A percentile compares a stretch with the other conserved stretches of the same genome.
Evolutionary conservation across 2,888 invertebrate genomes (phyloP).

Genomic region (Emmelina monodactyla): DNA sequence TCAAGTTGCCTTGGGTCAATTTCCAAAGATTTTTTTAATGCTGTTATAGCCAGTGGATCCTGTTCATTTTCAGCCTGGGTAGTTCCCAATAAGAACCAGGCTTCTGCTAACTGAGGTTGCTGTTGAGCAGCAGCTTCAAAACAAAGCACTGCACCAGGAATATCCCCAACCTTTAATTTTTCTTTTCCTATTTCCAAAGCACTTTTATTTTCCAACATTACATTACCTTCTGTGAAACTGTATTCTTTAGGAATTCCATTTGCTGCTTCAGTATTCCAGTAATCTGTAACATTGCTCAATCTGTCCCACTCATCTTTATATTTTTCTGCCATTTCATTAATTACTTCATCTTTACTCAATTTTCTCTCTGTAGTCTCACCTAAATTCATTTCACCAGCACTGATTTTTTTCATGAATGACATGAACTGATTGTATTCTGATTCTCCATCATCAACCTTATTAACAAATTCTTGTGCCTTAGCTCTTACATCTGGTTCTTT

Average conservation of each 20-base stretch:
- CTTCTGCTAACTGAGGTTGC: conserved; percentile 78
- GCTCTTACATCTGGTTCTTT: conserved; percentile 51
- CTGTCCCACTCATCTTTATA: conserved; percentile 82
- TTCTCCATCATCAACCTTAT: conserved; percentile 69
- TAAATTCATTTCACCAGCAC: conserved; percentile 70
- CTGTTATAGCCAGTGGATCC: conserved; percentile 92
- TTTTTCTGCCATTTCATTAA: conserved; percentile 65
- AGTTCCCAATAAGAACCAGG: conserved; percentile 88
- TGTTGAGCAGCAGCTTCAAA: conserved; percentile 96
- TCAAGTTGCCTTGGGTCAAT: conserved; percentile 81
- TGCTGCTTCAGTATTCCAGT: conserved; percentile 71
- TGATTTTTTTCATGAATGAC: conserved; percentile 83
- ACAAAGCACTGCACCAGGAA: conserved; percentile 93
- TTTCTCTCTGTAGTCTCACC: conserved; percentile 49
- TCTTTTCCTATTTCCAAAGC: conserved; percentile 88
- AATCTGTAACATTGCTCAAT: conserved; percentile 69
- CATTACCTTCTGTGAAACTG: conserved; percentile 84
- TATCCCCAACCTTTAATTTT: conserved; percentile 84
- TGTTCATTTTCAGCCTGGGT: conserved; percentile 98
- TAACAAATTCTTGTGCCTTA: conserved; percentile 67
- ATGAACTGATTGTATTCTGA: conserved; percentile 82
- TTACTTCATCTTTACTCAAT: conserved; percentile 42
- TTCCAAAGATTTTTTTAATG: conserved; percentile 83
- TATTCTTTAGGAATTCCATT: conserved; percentile 71
- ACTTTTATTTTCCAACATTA: conserved; percentile 78